Evolutionary conservation across 1,140 invertebrate genomes (phyloP), one percentile per base, ranked within the genome.

Genomic region (Drosophila pectinifera): DNA sequence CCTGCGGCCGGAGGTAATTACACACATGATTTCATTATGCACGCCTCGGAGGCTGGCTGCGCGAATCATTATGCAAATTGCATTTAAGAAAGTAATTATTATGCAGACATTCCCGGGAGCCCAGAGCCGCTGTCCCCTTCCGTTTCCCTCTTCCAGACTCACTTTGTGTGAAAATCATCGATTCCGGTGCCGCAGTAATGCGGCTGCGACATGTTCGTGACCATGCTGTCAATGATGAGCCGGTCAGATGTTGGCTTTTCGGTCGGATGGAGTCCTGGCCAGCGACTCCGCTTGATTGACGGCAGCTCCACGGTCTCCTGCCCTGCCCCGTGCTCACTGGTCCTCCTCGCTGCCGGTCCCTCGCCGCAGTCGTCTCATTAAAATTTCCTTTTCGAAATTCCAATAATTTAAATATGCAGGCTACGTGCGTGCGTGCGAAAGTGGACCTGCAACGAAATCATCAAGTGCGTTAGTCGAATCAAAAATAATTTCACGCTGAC

Each of bases 151-250:
- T 6, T 5, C n/a, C 38, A 3, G n/a, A 36, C 83, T 92, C 75
- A 92, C 91, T 91, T 76, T 58, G 91, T 92, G 74, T 92, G 91
- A 69, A 92, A 92, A 80, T 91, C 78, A 74, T 92, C 89, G 48
- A 92, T 54, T 51, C 74, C 78, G 18, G 83, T 70, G 78, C 91
- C 91, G 58, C 91, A 92, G 58, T 92, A 92, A 88, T 90, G 82
- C 74, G 90, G 86, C 73, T 85, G 68, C 59, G 90, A 85, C 79
- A 89, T 84, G 73, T 91, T 91, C 81, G 90, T 85, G 73, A 84
- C 90, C 90, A 91, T 91, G 70, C 48, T 90, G 84, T 75, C 73
- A 84, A 89, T 89, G 67, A 48, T 58, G 54, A 41, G 39, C 48
- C 41, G 65, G 48, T 63, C 59, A 18, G 55, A 20, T 69, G 42